Conservation (phyloP, 2,113 vertebrate genomes). For the Nipponia nippon region DNA sequence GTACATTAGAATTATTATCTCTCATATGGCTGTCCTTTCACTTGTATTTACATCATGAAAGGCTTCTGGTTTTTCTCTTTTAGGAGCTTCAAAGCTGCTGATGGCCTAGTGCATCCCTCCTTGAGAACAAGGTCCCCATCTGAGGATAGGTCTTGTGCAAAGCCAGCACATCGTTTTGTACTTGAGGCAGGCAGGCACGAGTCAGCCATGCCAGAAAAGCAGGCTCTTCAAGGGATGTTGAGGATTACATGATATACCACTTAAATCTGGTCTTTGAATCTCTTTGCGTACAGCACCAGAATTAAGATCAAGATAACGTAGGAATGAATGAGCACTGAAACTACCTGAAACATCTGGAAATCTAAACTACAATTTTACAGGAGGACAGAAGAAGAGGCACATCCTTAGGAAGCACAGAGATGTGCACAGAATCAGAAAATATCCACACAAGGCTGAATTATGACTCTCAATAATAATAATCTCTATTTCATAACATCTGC, state of each 20-base stretch:
- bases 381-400: not conserved
- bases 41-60: not conserved
- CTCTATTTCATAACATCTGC: not conserved
- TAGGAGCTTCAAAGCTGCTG: not conserved
- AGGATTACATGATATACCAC: not conserved
- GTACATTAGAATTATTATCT: not conserved
- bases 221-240: slow-evolving; percentile 10
- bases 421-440: not conserved
- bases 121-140: not conserved
- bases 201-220: slow-evolving; percentile 5
- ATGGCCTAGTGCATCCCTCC: not conserved
- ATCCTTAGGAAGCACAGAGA: not conserved
- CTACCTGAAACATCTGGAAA: not conserved
- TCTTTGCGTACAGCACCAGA: not conserved
- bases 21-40: not conserved
- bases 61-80: not conserved
- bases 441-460: not conserved
- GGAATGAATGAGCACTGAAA: slow-evolving; percentile 11
- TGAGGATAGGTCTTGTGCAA: not conserved
- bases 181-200: not conserved
- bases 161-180: not conserved
- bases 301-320: slow-evolving; percentile 18
- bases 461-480: not conserved
- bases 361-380: not conserved
- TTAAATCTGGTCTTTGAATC: slow-evolving; percentile 15